phyloP scores from a whole-genome alignment of 2,797 vertebrate species.

The Platalea minor region DNA sequence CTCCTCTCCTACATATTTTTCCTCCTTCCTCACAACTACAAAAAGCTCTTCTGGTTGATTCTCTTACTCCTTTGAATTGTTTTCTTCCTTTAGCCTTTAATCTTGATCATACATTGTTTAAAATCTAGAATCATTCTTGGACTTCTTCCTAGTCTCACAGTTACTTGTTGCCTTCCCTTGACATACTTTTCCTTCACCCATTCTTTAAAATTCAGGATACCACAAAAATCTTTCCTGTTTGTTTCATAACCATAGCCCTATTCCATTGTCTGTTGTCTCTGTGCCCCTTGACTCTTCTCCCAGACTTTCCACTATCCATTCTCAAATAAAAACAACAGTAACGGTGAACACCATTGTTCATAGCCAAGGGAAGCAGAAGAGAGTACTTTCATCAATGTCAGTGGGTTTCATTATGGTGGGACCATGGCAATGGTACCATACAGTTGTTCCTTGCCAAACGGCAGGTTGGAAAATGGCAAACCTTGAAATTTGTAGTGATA shows the following conservation, averaged over 20 bases:
- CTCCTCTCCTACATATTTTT: neutral
- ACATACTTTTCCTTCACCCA: neutral
- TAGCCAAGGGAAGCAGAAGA: rapidly evolving
- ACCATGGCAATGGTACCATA: neutral
- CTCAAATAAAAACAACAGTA: neutral
- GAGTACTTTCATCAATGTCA: neutral
- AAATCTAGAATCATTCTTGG: neutral
- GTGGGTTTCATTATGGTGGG: neutral
- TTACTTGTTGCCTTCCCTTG: neutral
- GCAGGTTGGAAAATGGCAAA: neutral
- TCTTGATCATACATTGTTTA: neutral
- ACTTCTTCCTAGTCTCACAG: neutral
- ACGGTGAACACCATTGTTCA: neutral
- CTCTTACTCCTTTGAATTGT: neutral
- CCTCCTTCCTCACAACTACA: neutral
- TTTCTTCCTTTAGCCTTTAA: neutral
- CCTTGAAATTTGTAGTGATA: neutral
- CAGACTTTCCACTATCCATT: neutral
- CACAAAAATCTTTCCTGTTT: neutral
- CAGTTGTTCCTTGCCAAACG: neutral
- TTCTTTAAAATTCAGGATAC: neutral
- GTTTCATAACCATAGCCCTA: neutral
- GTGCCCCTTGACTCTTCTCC: neutral
- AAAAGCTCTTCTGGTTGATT: neutral
- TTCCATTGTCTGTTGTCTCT: neutral